Base-by-base conservation (phyloP, 2,888 invertebrate species). In the Suillia variegata region DNA sequence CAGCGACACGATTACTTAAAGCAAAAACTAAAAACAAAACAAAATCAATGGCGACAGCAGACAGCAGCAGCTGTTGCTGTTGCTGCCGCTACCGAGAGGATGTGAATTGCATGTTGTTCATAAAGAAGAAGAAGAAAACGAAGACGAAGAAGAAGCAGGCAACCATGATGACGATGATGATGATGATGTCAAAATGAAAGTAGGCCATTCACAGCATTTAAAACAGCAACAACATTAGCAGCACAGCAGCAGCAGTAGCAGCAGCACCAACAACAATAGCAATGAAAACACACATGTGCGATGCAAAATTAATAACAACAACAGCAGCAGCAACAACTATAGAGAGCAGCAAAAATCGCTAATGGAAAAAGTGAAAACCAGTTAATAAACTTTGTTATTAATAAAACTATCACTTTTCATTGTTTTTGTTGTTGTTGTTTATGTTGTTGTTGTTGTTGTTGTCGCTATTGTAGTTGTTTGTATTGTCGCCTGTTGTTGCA, bases 111-210 rank as follows among this genome's bases (percentile, higher is more conserved):
- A 45, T 45, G 5, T 17, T 20, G 26, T 10, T 26, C 26, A 6
- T 6, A 6, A 5, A 26, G 5, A 10, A 5, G 10, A 26, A 6
- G 26, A 26, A 6, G 26, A 26, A 6, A 6, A 26, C 26, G 26
- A 26, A 6, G 26, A 26, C 26, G 26, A 54, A 60, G 60, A 34
- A 57, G 61, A 55, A 26, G 5, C 26, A 26, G 5, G 26, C 26
- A 26, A 26, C 10, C 6, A 26, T 26, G 26, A 26, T 26, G 5
- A 26, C 26, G 26, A 26, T 26, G 26, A 26, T 10, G 26, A 54
- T 62, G 60, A 34, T 60, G 61, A 55, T 61, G 56, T 54, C 62
- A 63, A 63, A 63, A 63, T 56, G 58, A 63, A 63, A 63, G 62
- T 63, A 58, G 62, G 62, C 47, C 62, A 61, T 61, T 63, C 58